Conservation (phyloP, 2,888 invertebrate genomes). For the Branchellion lobata region DNA sequence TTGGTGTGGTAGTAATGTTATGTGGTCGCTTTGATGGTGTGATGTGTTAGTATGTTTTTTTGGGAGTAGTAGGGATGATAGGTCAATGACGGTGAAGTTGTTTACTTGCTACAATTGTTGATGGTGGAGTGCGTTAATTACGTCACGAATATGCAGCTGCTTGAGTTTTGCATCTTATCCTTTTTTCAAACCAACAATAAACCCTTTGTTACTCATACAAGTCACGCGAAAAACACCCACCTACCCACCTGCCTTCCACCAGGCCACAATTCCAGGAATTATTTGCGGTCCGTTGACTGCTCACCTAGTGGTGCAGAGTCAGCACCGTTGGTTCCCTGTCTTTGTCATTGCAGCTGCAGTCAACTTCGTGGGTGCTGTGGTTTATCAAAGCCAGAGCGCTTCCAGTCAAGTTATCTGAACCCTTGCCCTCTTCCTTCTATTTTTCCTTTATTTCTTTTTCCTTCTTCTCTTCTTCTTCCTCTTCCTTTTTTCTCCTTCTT, state of each 20-base stretch:
- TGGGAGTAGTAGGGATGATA: too few species aligned
- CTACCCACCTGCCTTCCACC: constrained; percentile 37
- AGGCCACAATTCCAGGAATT: constrained; percentile 76
- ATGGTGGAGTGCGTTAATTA: too few species aligned
- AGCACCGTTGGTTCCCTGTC: constrained; percentile 75
- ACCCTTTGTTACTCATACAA: neutral
- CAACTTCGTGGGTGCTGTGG: constrained; percentile 73
- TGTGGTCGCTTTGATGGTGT: neutral
- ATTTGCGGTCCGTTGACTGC: constrained; percentile 76
- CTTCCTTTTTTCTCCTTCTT: neutral
- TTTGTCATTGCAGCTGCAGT: constrained; percentile 73
- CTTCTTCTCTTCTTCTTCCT: neutral
- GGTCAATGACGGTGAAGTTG: too few species aligned
- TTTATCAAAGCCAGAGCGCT: constrained; percentile 74
- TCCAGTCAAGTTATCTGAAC: constrained; percentile 59
- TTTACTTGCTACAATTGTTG: too few species aligned
- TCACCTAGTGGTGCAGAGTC: constrained; percentile 71
- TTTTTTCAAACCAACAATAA: too few species aligned
- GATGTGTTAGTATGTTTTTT: neutral
- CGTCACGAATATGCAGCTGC: too few species aligned
- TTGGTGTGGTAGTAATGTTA: neutral
- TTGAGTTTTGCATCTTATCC: too few species aligned
- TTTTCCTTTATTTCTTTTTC: neutral
- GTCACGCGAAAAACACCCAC: neutral
- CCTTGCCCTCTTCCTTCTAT: neutral